Percentiles rank a stretch among this genome's conserved stretches.
phyloP scores from a whole-genome alignment of 2,113 vertebrate genomes.

The Sakesphorus luctuosus region DNA sequence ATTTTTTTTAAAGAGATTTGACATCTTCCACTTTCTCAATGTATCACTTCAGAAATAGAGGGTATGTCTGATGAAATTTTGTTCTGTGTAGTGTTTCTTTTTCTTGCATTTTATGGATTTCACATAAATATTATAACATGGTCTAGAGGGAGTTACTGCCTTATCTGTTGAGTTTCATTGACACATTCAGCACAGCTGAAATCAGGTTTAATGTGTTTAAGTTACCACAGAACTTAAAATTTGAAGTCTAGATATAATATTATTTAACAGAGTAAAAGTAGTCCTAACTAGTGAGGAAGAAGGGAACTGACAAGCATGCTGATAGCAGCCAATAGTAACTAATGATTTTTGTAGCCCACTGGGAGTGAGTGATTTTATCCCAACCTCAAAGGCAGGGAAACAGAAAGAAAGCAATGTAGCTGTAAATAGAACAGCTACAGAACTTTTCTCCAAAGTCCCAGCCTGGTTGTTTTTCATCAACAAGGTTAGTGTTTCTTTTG shows the following conservation, averaged over 20 bases:
- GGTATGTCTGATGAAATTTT: neutral
- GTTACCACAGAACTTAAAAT: neutral
- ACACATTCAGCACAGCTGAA: neutral
- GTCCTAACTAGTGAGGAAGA: neutral
- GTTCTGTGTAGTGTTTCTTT: neutral
- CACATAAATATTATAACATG: neutral
- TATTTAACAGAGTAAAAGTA: neutral
- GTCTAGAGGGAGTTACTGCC: neutral
- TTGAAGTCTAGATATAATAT: neutral
- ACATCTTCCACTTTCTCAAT: neutral
- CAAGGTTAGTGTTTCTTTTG: neutral
- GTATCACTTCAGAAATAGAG: neutral
- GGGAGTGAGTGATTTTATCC: neutral
- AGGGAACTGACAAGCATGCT: neutral
- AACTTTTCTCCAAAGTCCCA: neutral
- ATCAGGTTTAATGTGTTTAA: neutral
- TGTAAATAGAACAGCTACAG: neutral
- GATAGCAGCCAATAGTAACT: neutral
- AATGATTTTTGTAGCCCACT: neutral
- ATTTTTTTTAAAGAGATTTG: neutral
- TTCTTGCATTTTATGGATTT: neutral
- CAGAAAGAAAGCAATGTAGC: neutral
- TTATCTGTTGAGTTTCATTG: neutral
- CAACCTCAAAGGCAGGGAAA: neutral
- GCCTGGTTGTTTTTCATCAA: neutral